phyloP scores from a whole-genome alignment of 2,797 vertebrate genomes.

The Chelon labrosus region DNA sequence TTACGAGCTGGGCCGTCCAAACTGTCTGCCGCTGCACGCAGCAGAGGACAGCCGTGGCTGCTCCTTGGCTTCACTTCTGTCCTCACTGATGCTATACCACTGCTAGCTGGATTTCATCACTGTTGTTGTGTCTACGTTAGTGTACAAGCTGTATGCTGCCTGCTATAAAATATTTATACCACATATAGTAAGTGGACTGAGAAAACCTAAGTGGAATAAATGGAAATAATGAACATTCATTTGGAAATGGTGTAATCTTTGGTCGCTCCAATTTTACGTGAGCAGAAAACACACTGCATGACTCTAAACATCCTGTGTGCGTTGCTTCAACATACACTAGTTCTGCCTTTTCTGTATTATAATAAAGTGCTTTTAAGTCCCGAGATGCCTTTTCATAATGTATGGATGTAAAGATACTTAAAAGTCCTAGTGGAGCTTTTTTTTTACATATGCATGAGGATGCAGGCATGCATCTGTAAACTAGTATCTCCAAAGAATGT shows the following conservation, averaged over 20 bases:
- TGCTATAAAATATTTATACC: background rate
- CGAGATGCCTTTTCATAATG: background rate
- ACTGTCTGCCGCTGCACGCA: slow-evolving; percentile 12
- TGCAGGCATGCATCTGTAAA: background rate
- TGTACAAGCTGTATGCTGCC: background rate
- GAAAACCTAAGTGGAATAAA: background rate
- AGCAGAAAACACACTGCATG: slow-evolving; percentile 11
- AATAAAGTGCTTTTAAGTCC: slow-evolving; percentile 5
- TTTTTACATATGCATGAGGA: slow-evolving; percentile 7
- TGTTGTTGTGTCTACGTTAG: background rate
- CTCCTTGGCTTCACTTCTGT: slow-evolving; percentile 7
- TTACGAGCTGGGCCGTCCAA: slow-evolving; percentile 26
- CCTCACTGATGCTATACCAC: background rate
- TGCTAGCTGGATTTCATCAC: background rate
- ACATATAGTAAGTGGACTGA: background rate
- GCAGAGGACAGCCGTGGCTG: background rate
- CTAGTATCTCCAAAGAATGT: background rate
- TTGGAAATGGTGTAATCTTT: background rate
- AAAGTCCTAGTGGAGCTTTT: slow-evolving; percentile 9
- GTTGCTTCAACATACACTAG: slow-evolving; percentile 1
- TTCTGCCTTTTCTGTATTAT: background rate
- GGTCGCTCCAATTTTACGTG: background rate
- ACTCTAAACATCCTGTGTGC: background rate
- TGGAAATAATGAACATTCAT: background rate
- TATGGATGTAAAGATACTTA: slow-evolving; percentile 19